These are phyloP conservation scores for Timema cristinae DNA, from an alignment of 2,888 invertebrate genomes.

Conservation along the genomic window DNA sequence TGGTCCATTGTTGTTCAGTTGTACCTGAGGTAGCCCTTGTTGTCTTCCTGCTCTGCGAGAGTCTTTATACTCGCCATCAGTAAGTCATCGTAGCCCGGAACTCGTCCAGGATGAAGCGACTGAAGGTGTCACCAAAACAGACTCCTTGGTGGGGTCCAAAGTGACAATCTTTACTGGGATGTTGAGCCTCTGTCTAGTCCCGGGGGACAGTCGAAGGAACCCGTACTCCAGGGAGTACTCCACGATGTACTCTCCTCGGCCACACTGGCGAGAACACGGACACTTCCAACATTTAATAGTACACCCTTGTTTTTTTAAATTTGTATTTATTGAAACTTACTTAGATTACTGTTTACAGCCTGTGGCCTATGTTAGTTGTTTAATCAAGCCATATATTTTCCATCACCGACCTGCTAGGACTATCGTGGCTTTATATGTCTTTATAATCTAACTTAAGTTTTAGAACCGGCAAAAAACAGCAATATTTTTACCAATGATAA, in stretches of 20 bases:
- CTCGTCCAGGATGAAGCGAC: slow-evolving; percentile 83
- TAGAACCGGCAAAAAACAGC: too few species aligned
- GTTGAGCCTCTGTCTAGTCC: slow-evolving; percentile 78
- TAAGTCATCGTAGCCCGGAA: slow-evolving; percentile 94
- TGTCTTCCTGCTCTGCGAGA: slow-evolving; percentile 92
- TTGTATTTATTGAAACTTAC: too few species aligned
- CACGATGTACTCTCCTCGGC: slow-evolving; percentile 87
- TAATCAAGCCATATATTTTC: too few species aligned
- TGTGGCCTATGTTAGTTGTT: too few species aligned
- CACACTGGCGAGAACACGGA: slow-evolving; percentile 49
- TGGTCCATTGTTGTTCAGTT: too few species aligned
- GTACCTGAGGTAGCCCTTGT: slow-evolving; percentile 90
- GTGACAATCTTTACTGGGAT: slow-evolving; percentile 88
- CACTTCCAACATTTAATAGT: too few species aligned
- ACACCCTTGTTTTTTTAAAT: too few species aligned
- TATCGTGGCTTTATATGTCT: too few species aligned
- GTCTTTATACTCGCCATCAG: slow-evolving; percentile 95
- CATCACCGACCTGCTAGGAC: too few species aligned
- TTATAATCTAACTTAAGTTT: too few species aligned
- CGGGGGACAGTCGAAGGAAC: slow-evolving; percentile 83
- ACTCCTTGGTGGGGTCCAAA: slow-evolving; percentile 81
- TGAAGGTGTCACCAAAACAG: slow-evolving; percentile 93
- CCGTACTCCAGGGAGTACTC: slow-evolving; percentile 98
- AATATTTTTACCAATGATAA: too few species aligned
- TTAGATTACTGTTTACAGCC: too few species aligned